Evolutionary conservation across 2,797 vertebrate species (phyloP).

Genomic region (Telmatherina bonti): DNA sequence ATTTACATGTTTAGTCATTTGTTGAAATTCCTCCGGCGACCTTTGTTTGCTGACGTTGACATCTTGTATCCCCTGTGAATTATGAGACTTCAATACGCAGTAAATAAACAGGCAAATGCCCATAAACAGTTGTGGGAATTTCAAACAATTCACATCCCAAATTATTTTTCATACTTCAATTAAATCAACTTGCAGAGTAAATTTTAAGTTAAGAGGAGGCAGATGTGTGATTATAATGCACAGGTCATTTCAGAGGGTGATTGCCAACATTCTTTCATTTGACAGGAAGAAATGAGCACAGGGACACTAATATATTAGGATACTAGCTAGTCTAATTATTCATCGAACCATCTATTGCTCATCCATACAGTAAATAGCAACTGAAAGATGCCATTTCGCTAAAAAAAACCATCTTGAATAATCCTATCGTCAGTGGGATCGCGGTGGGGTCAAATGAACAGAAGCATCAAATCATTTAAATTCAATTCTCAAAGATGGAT

Average conservation of each 20-base stretch:
- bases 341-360: conserved; percentile 49
- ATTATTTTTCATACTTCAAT: background rate
- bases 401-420: conserved; percentile 31
- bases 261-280: background rate
- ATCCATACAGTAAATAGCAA: conserved; percentile 58
- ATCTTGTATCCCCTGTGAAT: background rate
- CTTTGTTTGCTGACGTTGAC: conserved; percentile 7
- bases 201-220: background rate
- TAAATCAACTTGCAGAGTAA: background rate
- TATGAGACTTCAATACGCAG: background rate
- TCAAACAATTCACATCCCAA: background rate
- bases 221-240: background rate
- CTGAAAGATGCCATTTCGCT: conserved; percentile 55
- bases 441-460: conserved; percentile 7
- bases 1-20: conserved; percentile 18
- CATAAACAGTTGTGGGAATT: background rate
- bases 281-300: background rate
- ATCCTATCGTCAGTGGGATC: background rate
- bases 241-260: background rate
- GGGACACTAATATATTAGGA: conserved; percentile 11
- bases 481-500: background rate
- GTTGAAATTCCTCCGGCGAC: background rate
- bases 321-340: conserved; percentile 49
- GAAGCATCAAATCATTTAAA: background rate
- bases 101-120: conserved; percentile 25